phyloP scores from a whole-genome alignment of 1,140 invertebrate species.

The Bactericera cockerelli region DNA sequence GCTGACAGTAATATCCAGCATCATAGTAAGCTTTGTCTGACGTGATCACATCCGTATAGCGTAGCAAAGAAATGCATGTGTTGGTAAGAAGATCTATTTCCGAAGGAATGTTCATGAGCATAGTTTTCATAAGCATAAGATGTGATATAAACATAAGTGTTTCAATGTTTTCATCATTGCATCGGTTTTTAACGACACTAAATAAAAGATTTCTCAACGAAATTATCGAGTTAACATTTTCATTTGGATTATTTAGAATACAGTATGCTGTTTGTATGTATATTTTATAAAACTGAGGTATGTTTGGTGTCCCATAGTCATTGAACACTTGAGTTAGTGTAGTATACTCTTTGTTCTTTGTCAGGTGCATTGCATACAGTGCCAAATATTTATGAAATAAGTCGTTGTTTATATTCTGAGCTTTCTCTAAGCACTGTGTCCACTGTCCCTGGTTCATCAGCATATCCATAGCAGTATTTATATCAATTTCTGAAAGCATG shows the following conservation, averaged over 20 bases:
- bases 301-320: slow-evolving; percentile 59
- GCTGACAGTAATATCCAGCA: slow-evolving; percentile 45
- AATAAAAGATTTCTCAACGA: slow-evolving; percentile 19
- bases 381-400: slow-evolving; percentile 77
- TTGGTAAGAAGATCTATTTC: slow-evolving; percentile 51
- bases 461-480: slow-evolving; percentile 65
- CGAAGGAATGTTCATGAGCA: slow-evolving; percentile 40
- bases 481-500: slow-evolving; percentile 64
- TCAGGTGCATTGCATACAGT: slow-evolving; percentile 61
- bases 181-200: background rate
- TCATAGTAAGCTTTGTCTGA: slow-evolving; percentile 86
- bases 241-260: slow-evolving; percentile 1
- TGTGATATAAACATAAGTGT: slow-evolving; percentile 42
- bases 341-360: slow-evolving; percentile 33
- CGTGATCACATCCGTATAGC: slow-evolving; percentile 79
- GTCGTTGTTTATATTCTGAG: slow-evolving; percentile 50
- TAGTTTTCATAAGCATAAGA: slow-evolving; percentile 43
- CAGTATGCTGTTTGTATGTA: slow-evolving; percentile 50
- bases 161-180: slow-evolving; percentile 38
- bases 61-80: slow-evolving; percentile 61
- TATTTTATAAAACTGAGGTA: slow-evolving; percentile 71
- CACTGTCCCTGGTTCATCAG: slow-evolving; percentile 82
- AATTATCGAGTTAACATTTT: background rate
- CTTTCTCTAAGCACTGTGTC: slow-evolving; percentile 77
- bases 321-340: slow-evolving; percentile 34